phyloP scores from a whole-genome alignment of 2,797 vertebrate species.

The Lates japonicus region DNA sequence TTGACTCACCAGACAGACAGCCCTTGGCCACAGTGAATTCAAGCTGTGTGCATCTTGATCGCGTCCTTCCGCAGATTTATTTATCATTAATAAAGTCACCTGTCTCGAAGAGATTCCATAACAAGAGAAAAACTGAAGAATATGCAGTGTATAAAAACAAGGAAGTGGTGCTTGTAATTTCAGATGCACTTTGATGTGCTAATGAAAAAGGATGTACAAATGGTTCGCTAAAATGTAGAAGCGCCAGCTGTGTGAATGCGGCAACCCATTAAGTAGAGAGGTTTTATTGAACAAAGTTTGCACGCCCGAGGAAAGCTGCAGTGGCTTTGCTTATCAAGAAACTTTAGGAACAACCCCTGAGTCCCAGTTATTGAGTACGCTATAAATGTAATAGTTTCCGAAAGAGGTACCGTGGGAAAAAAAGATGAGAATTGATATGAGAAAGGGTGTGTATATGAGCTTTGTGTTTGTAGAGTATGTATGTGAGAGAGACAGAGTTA shows the following conservation, averaged over 20 bases:
- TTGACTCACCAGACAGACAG: constrained; percentile 3
- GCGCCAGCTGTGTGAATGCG: constrained; percentile 70
- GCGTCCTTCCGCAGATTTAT: constrained; percentile 21
- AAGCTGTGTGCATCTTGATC: constrained; percentile 2
- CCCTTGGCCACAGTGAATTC: not conserved
- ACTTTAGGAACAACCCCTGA: constrained; percentile 48
- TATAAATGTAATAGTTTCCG: constrained; percentile 58
- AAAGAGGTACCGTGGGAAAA: constrained; percentile 36
- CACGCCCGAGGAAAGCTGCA: constrained; percentile 19
- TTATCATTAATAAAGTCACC: not conserved
- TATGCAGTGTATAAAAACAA: constrained; percentile 38
- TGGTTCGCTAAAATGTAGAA: constrained; percentile 64
- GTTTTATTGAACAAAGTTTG: constrained; percentile 71
- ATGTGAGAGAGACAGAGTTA: not conserved
- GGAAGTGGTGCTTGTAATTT: constrained; percentile 32
- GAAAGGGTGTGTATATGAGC: not conserved
- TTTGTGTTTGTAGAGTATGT: constrained; percentile 9
- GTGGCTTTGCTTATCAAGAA: constrained; percentile 41
- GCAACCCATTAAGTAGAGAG: constrained; percentile 62
- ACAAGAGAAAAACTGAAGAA: constrained; percentile 34
- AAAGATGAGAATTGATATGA: constrained; percentile 31
- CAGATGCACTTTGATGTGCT: constrained; percentile 62
- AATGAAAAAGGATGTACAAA: constrained; percentile 72
- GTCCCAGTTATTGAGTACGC: constrained; percentile 48
- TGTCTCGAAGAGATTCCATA: constrained; percentile 23